phyloP scores from a whole-genome alignment of 2,888 invertebrate species.

The Aspidiotus destructor region DNA sequence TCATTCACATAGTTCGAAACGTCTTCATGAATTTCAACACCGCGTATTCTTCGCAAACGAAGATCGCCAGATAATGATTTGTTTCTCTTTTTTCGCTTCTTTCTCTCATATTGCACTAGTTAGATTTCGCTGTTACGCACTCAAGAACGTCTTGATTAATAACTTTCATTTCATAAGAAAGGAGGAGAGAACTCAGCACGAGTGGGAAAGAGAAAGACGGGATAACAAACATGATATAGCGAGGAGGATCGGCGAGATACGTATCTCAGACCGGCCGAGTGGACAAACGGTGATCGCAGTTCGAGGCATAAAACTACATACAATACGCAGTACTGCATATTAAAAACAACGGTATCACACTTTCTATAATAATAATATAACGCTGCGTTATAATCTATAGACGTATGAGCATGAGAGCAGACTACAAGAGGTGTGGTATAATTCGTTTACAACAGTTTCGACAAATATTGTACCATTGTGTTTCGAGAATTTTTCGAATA shows the following conservation, averaged over 20 bases:
- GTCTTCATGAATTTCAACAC: too few relatives aligned
- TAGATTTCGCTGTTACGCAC: conserved; percentile 7
- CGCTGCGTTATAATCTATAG: too few relatives aligned
- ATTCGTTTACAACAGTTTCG: too few relatives aligned
- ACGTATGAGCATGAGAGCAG: too few relatives aligned
- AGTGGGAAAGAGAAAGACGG: neutral
- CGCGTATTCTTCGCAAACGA: too few relatives aligned
- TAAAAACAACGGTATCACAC: conserved; percentile 2
- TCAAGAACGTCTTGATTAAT: conserved; percentile 4
- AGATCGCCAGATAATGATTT: too few relatives aligned
- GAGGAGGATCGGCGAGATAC: neutral
- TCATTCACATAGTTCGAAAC: too few relatives aligned
- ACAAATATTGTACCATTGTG: too few relatives aligned
- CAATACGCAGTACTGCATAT: neutral
- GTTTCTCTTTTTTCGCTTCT: neutral
- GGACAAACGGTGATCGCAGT: neutral
- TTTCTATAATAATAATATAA: neutral
- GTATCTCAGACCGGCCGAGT: neutral
- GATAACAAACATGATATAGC: neutral
- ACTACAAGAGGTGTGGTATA: too few relatives aligned
- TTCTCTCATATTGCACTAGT: neutral
- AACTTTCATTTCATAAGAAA: conserved; percentile 8
- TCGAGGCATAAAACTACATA: neutral
- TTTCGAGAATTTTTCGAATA: too few relatives aligned
- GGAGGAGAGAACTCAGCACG: neutral